Conservation (phyloP, 2,888 invertebrate genomes). For the Heliothis peltigera region DNA sequence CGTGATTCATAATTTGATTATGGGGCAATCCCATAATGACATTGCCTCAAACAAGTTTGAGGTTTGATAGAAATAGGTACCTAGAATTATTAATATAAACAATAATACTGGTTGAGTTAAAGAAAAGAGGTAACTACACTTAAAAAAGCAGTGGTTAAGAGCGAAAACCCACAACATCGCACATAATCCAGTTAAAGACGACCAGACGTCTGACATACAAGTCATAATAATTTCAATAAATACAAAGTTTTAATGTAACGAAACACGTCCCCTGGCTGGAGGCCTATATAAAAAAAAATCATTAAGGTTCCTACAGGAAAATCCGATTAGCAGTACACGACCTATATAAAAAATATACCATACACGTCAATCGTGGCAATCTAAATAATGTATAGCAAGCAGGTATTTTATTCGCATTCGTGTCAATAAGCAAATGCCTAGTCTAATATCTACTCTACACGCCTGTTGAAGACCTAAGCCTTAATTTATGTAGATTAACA, state of each 20-base stretch:
- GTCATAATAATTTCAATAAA: slow-evolving; percentile 43
- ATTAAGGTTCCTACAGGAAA: too few relatives aligned
- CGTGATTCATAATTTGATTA: slow-evolving; percentile 31
- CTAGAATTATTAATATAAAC: not conserved
- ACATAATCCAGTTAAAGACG: slow-evolving; percentile 51
- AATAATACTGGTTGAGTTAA: not conserved
- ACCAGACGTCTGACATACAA: slow-evolving; percentile 21
- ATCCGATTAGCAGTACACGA: too few relatives aligned
- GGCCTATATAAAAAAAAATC: too few relatives aligned
- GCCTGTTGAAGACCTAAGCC: slow-evolving; percentile 41
- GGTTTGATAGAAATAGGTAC: not conserved
- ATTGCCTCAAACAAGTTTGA: slow-evolving; percentile 4
- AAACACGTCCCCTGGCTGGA: too few relatives aligned
- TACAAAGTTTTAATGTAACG: slow-evolving; percentile 20
- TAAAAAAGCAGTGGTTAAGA: slow-evolving; percentile 30
- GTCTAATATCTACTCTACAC: slow-evolving; percentile 15
- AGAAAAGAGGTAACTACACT: slow-evolving; percentile 8
- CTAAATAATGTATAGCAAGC: slow-evolving; percentile 40
- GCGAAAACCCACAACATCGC: slow-evolving; percentile 56
- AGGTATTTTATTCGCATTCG: slow-evolving; percentile 31
- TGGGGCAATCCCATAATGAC: slow-evolving; percentile 33
- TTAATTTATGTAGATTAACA: slow-evolving; percentile 39
- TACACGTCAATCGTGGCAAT: slow-evolving; percentile 18
- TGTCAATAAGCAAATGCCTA: slow-evolving; percentile 44
- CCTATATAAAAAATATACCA: too few relatives aligned